These are phyloP conservation scores for Electrona antarctica DNA, from an alignment of 2,113 vertebrate species.

Conservation along the genomic window DNA sequence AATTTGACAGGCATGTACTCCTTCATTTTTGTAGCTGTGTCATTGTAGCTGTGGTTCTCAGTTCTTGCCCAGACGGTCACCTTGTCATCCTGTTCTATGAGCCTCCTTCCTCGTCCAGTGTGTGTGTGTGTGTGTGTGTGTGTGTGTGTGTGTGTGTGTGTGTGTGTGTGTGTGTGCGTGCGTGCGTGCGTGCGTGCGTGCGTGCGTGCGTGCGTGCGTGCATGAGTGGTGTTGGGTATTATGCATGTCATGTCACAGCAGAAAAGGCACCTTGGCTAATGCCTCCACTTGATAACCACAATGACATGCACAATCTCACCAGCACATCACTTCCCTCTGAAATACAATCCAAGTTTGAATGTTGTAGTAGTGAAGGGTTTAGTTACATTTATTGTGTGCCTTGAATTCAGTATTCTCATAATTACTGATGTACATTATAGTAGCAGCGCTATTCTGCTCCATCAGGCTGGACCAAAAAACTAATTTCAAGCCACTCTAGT, in stretches of 20 bases:
- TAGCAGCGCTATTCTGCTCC: no score
- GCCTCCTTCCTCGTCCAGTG: conserved; percentile 16
- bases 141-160: neutral
- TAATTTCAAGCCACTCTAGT: no score
- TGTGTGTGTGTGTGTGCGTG: neutral
- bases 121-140: neutral
- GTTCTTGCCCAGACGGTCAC: conserved; percentile 3
- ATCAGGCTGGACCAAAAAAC: no score
- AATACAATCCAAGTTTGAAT: no score
- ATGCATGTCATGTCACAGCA: conserved; percentile 12
- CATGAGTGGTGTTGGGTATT: neutral
- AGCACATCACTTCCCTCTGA: no score
- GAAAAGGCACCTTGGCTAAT: neutral
- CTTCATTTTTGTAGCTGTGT: neutral
- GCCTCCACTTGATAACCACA: no score
- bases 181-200: neutral
- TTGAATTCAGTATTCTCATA: no score
- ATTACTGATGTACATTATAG: no score
- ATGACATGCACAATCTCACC: no score
- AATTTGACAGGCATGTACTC: neutral
- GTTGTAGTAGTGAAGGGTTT: no score
- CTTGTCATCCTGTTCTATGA: conserved; percentile 31
- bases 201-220: neutral
- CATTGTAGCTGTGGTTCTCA: neutral
- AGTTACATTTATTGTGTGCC: no score